These are phyloP conservation scores for Sphaerophoria taeniata DNA, from an alignment of 2,888 invertebrate genomes.

Conservation along the genomic window DNA sequence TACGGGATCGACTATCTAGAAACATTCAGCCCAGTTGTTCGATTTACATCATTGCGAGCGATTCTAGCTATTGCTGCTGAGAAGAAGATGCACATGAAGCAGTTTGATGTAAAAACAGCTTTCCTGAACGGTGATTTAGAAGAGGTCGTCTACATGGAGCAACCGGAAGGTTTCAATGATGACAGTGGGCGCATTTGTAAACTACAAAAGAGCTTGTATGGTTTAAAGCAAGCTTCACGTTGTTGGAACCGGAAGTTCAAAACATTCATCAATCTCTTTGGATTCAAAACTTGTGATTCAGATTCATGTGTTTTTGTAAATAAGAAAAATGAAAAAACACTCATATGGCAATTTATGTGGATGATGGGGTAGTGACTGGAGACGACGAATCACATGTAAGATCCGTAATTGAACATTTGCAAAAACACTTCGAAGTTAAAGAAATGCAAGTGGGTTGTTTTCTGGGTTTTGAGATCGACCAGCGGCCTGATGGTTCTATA, in stretches of 20 bases:
- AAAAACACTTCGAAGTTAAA: slow-evolving; percentile 22
- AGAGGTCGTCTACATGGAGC: slow-evolving; percentile 23
- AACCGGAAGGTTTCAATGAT: slow-evolving; percentile 17
- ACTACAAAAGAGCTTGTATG: slow-evolving; percentile 16
- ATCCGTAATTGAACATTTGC: slow-evolving; percentile 32
- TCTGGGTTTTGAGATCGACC: slow-evolving; percentile 54
- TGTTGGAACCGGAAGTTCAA: slow-evolving; percentile 70
- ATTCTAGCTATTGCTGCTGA: slow-evolving; percentile 29
- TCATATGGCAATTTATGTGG: slow-evolving; percentile 75
- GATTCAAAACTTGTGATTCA: slow-evolving; percentile 65
- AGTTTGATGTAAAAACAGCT: slow-evolving; percentile 40
- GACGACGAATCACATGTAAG: slow-evolving; percentile 39
- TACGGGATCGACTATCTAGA: slow-evolving; percentile 56
- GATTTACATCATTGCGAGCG: slow-evolving; percentile 20
- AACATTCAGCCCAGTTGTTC: slow-evolving; percentile 24
- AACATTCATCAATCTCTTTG: slow-evolving; percentile 66
- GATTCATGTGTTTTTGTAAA: slow-evolving; percentile 75
- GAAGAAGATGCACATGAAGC: slow-evolving; percentile 36
- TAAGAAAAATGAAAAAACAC: slow-evolving; percentile 11
- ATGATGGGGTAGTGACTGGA: slow-evolving; percentile 18
- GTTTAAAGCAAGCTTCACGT: slow-evolving; percentile 20
- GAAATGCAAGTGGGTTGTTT: slow-evolving; percentile 41
- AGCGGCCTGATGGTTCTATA: slow-evolving; percentile 34
- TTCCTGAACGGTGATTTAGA: slow-evolving; percentile 26
- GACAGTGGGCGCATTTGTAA: slow-evolving; percentile 14